phyloP scores from a whole-genome alignment of 1,140 invertebrate species.

The Papilio polytes region DNA sequence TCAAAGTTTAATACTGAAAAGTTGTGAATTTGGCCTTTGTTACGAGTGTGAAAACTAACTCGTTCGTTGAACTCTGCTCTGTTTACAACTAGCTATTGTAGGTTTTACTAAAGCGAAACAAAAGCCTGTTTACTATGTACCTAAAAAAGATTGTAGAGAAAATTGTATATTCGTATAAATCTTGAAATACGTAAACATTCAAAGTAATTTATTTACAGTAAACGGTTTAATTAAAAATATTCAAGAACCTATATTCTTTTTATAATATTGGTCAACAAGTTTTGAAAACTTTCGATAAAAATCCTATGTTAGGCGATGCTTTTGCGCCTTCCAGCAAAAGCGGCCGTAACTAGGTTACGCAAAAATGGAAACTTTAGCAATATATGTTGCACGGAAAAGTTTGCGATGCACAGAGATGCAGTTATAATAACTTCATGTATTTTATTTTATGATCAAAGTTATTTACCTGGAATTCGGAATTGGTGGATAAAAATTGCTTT shows the following conservation, averaged over 20 bases:
- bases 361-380: slow-evolving; percentile 46
- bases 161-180: background rate
- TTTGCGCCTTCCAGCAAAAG: slow-evolving; percentile 25
- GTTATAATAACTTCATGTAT: slow-evolving; percentile 41
- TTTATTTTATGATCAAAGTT: slow-evolving; percentile 40
- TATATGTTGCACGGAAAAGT: slow-evolving; percentile 41
- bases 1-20: background rate
- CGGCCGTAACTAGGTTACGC: slow-evolving; percentile 40
- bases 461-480: slow-evolving; percentile 22
- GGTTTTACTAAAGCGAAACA: background rate
- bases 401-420: slow-evolving; percentile 42
- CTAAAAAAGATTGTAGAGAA: background rate
- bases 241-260: background rate
- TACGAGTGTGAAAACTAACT: slow-evolving; percentile 4
- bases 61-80: background rate
- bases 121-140: background rate
- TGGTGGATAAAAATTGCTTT: background rate
- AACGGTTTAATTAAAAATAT: background rate
- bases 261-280: slow-evolving; percentile 19
- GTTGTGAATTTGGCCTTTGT: slow-evolving; percentile 18
- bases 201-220: background rate
- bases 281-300: slow-evolving; percentile 40
- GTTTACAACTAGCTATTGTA: background rate
- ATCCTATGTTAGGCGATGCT: slow-evolving; percentile 33
- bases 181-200: background rate